phyloP scores from a whole-genome alignment of 64 coral and sea anemone genomes.

The Stichodactyla mertensii region DNA sequence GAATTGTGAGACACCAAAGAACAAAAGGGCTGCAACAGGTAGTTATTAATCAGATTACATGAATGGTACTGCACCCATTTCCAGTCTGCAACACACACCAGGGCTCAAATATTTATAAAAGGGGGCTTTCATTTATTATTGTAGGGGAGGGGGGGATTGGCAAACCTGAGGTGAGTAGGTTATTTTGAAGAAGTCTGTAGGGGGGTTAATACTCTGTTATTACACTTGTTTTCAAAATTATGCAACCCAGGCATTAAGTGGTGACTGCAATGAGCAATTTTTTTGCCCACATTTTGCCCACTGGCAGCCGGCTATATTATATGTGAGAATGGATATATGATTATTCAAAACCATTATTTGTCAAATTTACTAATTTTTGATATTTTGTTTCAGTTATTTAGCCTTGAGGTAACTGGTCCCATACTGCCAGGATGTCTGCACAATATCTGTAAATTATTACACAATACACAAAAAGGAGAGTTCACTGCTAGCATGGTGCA shows the following conservation, averaged over 20 bases:
- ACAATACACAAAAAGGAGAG: constrained; percentile 51
- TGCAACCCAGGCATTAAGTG: no score
- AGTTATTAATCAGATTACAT: background rate
- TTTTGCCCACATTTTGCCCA: no score
- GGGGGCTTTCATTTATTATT: background rate
- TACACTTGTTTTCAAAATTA: no score
- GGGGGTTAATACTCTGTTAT: no score
- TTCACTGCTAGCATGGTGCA: constrained; percentile 48
- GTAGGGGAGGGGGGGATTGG: background rate
- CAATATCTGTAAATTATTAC: constrained; percentile 59
- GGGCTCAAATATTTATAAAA: no score
- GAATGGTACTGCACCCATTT: background rate
- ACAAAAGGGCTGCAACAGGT: constrained; percentile 83
- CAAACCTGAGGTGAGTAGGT: no score
- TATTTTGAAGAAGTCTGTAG: no score
- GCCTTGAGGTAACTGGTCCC: constrained; percentile 76
- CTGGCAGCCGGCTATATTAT: no score
- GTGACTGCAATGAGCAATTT: background rate
- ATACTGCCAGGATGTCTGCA: constrained; percentile 67
- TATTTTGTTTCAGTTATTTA: constrained; percentile 58
- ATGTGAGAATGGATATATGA: no score
- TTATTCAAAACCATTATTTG: background rate
- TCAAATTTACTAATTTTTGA: background rate
- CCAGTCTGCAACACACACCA: background rate
- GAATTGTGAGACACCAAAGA: constrained; percentile 64